phyloP scores from a whole-genome alignment of 2,888 invertebrate species.

The Eristalis pertinax region DNA sequence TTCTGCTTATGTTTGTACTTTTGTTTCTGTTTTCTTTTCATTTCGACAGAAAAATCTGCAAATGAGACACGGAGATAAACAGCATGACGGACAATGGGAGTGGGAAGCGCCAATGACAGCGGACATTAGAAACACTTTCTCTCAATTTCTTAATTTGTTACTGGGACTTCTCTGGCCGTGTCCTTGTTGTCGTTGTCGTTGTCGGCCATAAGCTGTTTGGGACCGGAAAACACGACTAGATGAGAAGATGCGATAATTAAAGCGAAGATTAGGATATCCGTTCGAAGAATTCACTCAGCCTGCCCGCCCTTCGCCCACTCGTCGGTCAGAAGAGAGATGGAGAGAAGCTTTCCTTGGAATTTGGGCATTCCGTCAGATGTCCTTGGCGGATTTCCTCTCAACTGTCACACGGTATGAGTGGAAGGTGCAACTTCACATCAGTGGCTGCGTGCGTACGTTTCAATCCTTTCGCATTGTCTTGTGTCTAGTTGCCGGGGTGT shows the following conservation, averaged over 20 bases:
- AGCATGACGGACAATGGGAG: neutral
- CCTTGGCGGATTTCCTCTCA: neutral
- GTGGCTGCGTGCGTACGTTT: neutral
- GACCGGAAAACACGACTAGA: slow-evolving; percentile 13
- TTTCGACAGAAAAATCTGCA: neutral
- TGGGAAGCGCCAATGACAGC: neutral
- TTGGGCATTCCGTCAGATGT: neutral
- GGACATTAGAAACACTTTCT: neutral
- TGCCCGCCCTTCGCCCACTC: too few species aligned
- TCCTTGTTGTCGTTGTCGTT: neutral
- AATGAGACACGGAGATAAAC: neutral
- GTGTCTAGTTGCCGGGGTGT: neutral
- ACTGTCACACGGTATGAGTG: neutral
- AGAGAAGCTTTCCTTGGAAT: neutral
- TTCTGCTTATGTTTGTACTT: neutral
- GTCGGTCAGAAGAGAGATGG: too few species aligned
- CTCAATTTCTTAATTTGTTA: neutral
- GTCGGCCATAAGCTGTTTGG: neutral
- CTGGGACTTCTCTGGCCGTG: neutral
- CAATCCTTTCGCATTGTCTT: neutral
- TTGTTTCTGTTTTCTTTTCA: neutral
- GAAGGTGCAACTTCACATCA: neutral
- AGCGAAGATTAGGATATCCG: slow-evolving; percentile 34
- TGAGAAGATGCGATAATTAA: slow-evolving; percentile 43
- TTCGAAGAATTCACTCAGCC: slow-evolving; percentile 13